Conservation (phyloP, 2,888 invertebrate species). For the Ceramica pisi region DNA sequence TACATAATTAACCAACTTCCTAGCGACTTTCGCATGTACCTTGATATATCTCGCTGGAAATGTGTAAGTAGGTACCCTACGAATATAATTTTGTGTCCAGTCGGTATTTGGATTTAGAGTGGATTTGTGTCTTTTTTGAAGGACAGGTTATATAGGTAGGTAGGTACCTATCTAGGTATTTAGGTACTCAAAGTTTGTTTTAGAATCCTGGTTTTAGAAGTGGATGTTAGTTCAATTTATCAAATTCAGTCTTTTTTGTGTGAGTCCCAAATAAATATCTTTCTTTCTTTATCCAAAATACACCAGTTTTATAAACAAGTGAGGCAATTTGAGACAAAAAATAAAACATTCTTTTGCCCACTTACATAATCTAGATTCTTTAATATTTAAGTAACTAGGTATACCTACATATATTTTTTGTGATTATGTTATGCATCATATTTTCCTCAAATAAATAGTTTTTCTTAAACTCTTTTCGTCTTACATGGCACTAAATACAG, state of each 20-base stretch:
- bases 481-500: not conserved
- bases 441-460: not conserved
- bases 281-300: too few relatives aligned
- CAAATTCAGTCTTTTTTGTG: not conserved
- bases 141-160: not conserved
- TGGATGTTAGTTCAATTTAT: not conserved
- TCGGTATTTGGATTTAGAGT: constrained; percentile 9
- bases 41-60: constrained; percentile 57
- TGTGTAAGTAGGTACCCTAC: constrained; percentile 48
- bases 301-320: not conserved
- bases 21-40: constrained; percentile 71
- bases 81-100: constrained; percentile 48
- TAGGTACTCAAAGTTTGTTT: not conserved
- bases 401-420: too few relatives aligned
- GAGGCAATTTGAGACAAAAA: not conserved
- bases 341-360: not conserved
- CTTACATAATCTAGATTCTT: too few relatives aligned
- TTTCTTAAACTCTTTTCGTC: too few relatives aligned
- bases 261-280: too few relatives aligned
- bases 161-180: not conserved
- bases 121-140: constrained; percentile 28
- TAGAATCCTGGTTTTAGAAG: not conserved
- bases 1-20: constrained; percentile 88
- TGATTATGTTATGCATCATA: too few relatives aligned
- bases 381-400: too few relatives aligned